Percentiles rank a stretch among this genome's conserved stretches.
Conservation (phyloP, 2,113 vertebrate genomes). For the Varanus salvator region DNA sequence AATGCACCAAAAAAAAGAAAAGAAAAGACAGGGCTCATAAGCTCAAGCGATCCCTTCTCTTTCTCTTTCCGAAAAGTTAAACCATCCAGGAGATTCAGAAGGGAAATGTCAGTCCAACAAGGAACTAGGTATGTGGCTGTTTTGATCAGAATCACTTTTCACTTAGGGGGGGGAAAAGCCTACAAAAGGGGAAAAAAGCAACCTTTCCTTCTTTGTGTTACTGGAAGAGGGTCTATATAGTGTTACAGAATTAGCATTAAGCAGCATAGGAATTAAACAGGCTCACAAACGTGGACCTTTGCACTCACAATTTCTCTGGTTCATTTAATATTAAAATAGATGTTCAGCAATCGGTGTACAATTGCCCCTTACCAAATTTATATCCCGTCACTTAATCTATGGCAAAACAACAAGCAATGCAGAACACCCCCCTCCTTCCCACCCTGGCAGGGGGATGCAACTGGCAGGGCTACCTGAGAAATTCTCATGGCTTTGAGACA, state of each 20-base stretch:
- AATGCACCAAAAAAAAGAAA: constrained; percentile 34
- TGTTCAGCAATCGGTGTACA: not conserved
- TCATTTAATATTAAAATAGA: constrained; percentile 16
- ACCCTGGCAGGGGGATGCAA: no score
- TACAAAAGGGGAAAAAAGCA: constrained; percentile 59
- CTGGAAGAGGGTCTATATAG: constrained; percentile 74
- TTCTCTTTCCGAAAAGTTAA: constrained; percentile 79
- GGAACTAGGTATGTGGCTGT: constrained; percentile 72
- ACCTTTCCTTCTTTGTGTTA: constrained; percentile 74
- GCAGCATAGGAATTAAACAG: constrained; percentile 67
- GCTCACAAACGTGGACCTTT: constrained; percentile 19
- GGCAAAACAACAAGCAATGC: not conserved
- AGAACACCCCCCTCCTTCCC: no score
- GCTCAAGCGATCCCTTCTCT: constrained; percentile 69
- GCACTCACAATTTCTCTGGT: constrained; percentile 56
- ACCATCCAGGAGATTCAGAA: constrained; percentile 82
- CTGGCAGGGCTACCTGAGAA: no score
- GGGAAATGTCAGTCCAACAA: constrained; percentile 80
- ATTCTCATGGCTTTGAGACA: no score
- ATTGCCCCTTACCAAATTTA: not conserved
- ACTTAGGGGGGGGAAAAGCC: constrained; percentile 57
- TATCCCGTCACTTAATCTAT: not conserved
- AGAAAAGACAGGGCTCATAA: constrained; percentile 75
- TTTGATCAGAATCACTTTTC: constrained; percentile 76
- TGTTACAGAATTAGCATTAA: constrained; percentile 94